These are phyloP conservation scores for Cynopterus brachyotis DNA, from an alignment of 2,113 vertebrate genomes.

Conservation along the genomic window DNA sequence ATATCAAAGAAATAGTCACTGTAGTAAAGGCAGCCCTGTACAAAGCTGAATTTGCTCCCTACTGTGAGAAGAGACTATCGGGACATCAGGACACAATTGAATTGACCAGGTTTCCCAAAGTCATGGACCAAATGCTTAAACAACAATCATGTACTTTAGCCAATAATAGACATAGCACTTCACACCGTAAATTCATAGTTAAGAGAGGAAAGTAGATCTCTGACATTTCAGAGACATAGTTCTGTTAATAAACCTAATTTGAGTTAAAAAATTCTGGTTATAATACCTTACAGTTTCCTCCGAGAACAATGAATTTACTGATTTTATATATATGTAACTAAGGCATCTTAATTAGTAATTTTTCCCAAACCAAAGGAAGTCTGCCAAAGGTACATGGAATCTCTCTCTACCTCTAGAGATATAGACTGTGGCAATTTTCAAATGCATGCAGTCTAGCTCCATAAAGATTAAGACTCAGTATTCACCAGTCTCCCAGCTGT, in stretches of 20 bases:
- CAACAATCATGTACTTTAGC: background rate
- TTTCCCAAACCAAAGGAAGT: background rate
- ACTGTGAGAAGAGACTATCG: background rate
- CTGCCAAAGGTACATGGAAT: background rate
- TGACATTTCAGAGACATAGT: background rate
- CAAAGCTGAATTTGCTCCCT: accelerated
- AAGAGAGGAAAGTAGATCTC: background rate
- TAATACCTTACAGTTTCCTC: background rate
- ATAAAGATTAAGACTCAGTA: background rate
- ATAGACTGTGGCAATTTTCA: background rate
- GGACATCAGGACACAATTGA: background rate
- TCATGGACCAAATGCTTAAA: background rate
- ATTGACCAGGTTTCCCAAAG: background rate
- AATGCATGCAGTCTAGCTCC: background rate
- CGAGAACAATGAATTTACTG: background rate
- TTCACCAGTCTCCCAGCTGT: background rate
- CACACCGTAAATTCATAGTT: background rate
- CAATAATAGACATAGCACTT: background rate
- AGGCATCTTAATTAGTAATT: background rate
- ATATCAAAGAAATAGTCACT: background rate
- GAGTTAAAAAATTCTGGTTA: background rate
- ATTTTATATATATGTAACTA: background rate
- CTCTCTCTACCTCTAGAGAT: background rate
- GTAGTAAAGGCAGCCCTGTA: background rate
- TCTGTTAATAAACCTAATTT: background rate